Evolutionary conservation across 2,113 vertebrate genomes (phyloP).

Genomic region (Hirundichthys speculiger): DNA sequence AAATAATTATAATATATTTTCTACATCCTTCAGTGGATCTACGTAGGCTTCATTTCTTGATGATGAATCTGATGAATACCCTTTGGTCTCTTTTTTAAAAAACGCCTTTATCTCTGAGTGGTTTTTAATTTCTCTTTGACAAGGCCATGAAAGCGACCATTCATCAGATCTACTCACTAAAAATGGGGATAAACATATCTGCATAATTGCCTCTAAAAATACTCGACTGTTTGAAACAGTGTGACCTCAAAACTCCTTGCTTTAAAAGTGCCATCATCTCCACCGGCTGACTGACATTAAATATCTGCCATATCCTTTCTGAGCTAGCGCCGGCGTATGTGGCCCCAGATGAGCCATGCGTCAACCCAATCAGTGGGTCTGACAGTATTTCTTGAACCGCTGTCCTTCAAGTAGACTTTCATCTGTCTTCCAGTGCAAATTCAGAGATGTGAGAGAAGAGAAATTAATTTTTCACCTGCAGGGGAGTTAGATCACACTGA

Average conservation of each 20-base stretch:
- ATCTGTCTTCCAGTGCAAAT: slow-evolving; percentile 24
- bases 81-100: no score
- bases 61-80: neutral
- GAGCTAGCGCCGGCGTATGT: neutral
- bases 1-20: neutral
- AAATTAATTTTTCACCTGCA: slow-evolving; percentile 42
- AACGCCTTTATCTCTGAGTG: slow-evolving; percentile 7
- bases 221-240: slow-evolving; percentile 40
- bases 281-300: slow-evolving; percentile 33
- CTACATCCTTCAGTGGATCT: neutral
- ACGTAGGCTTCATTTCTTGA: neutral
- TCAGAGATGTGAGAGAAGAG: slow-evolving; percentile 32
- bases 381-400: slow-evolving; percentile 30
- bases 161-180: slow-evolving; percentile 28
- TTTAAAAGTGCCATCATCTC: slow-evolving; percentile 33
- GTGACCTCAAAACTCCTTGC: slow-evolving; percentile 17
- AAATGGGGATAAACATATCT: slow-evolving; percentile 51
- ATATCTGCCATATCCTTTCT: slow-evolving; percentile 2
- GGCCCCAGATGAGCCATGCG: slow-evolving; percentile 19
- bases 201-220: slow-evolving; percentile 63
- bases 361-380: slow-evolving; percentile 22
- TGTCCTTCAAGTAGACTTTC: slow-evolving; percentile 36
- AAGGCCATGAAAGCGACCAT: slow-evolving; percentile 27
- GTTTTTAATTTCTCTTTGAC: slow-evolving; percentile 37
- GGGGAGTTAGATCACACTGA: slow-evolving; percentile 31